These are phyloP conservation scores for Trachurus trachurus DNA, from an alignment of 2,797 vertebrate species.

Conservation along the genomic window DNA sequence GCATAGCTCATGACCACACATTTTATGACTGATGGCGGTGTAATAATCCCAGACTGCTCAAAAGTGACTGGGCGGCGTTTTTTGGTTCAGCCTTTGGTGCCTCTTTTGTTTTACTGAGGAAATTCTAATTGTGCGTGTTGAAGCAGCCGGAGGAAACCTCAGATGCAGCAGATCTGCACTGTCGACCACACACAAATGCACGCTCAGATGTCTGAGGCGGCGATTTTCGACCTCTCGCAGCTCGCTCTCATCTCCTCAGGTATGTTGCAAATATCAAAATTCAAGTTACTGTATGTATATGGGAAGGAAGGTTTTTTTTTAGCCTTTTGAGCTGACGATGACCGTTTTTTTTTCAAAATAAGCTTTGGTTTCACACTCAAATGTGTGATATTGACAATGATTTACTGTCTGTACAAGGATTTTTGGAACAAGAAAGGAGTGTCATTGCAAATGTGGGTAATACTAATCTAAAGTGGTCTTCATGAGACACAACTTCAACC, in stretches of 20 bases:
- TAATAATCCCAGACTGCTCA: constrained; percentile 14
- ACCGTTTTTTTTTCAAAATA: constrained; percentile 2
- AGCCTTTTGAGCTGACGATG: neutral
- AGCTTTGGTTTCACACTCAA: neutral
- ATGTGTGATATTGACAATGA: neutral
- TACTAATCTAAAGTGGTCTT: constrained; percentile 18
- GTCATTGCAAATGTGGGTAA: neutral
- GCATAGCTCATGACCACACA: constrained; percentile 14
- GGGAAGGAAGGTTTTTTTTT: neutral
- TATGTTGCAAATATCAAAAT: neutral
- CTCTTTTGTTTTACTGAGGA: constrained; percentile 65
- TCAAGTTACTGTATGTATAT: neutral
- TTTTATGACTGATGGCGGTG: constrained; percentile 41
- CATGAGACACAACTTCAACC: constrained; percentile 40
- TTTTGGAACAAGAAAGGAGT: neutral
- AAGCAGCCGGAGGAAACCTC: constrained; percentile 52
- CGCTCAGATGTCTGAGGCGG: constrained; percentile 37
- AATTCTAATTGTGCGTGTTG: constrained; percentile 58
- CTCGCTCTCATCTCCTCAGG: neutral
- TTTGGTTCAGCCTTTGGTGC: constrained; percentile 33
- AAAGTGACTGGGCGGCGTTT: constrained; percentile 35
- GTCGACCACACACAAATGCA: constrained; percentile 67
- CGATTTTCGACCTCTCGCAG: constrained; percentile 25
- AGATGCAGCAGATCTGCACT: constrained; percentile 46
- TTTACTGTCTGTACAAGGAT: neutral